phyloP scores from a whole-genome alignment of 2,113 vertebrate species.

The Aspidoscelis tigris region DNA sequence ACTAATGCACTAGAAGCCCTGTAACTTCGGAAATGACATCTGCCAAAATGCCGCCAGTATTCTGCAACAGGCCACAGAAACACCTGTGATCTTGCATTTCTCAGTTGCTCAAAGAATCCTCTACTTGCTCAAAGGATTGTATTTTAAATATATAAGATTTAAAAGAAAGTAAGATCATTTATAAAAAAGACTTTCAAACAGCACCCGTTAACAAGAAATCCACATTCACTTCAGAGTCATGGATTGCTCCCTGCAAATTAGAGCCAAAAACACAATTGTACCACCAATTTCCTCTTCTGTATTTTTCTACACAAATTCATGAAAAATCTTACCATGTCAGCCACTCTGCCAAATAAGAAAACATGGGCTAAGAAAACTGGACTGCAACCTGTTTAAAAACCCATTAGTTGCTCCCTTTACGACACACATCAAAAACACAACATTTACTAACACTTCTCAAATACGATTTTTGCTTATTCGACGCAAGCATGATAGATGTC shows the following conservation, averaged over 20 bases:
- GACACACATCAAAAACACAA: neutral
- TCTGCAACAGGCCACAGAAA: neutral
- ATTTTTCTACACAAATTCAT: conserved; percentile 39
- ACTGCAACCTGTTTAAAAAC: neutral
- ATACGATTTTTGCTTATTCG: neutral
- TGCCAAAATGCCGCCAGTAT: conserved; percentile 4
- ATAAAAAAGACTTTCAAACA: neutral
- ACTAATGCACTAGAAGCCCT: neutral
- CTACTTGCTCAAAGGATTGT: too few relatives aligned
- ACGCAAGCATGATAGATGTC: conserved; percentile 15
- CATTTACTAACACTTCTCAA: neutral
- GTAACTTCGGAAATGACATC: neutral
- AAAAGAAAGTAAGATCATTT: neutral
- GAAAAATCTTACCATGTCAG: conserved; percentile 47
- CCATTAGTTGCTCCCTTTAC: neutral
- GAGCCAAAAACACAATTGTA: conserved; percentile 52
- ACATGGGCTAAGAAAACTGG: neutral
- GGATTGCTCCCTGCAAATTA: conserved; percentile 39
- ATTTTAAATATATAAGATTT: neutral
- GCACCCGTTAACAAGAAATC: conserved; percentile 22
- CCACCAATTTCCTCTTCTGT: conserved; percentile 74
- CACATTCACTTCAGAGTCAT: neutral
- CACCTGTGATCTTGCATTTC: neutral
- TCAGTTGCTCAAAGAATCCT: neutral
- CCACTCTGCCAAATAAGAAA: conserved; percentile 4